phyloP scores from a whole-genome alignment of 2,888 invertebrate genomes.

The Mesorhabditis spiculigera region DNA sequence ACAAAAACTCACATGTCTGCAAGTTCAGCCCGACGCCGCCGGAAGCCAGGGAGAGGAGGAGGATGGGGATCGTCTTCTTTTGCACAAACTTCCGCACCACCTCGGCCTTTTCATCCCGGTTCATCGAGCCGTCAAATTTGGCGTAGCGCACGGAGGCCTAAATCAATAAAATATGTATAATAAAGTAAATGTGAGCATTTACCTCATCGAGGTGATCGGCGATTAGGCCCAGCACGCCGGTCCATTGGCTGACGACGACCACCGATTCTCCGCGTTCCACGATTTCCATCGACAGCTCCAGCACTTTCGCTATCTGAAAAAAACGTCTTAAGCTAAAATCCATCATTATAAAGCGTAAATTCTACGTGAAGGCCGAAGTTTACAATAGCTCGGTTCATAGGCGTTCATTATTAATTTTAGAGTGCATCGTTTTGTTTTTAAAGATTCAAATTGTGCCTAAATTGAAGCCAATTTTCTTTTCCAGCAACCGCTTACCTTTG shows the following conservation, averaged over 20 bases:
- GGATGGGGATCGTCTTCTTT: neutral
- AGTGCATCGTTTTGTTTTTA: no score
- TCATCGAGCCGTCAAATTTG: neutral
- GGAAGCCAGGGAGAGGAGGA: conserved; percentile 79
- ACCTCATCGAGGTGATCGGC: conserved; percentile 66
- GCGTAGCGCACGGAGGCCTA: neutral
- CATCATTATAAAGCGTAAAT: conserved; percentile 9
- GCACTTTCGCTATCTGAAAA: conserved; percentile 22
- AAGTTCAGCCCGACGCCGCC: conserved; percentile 93
- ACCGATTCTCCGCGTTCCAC: conserved; percentile 27
- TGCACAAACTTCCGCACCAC: neutral
- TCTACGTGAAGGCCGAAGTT: no score
- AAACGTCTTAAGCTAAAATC: neutral
- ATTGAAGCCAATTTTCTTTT: no score
- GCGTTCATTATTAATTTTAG: no score
- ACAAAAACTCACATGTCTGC: conserved; percentile 62
- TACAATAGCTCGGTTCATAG: no score
- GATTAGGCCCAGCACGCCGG: conserved; percentile 74
- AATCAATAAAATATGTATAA: neutral
- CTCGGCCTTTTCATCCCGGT: neutral
- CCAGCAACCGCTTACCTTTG: neutral
- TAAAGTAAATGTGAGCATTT: neutral
- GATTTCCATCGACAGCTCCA: conserved; percentile 24
- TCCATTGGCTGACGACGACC: conserved; percentile 88
- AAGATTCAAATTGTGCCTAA: no score